These are phyloP conservation scores for Thereva unica DNA, from an alignment of 2,888 invertebrate genomes.

Conservation along the genomic window DNA sequence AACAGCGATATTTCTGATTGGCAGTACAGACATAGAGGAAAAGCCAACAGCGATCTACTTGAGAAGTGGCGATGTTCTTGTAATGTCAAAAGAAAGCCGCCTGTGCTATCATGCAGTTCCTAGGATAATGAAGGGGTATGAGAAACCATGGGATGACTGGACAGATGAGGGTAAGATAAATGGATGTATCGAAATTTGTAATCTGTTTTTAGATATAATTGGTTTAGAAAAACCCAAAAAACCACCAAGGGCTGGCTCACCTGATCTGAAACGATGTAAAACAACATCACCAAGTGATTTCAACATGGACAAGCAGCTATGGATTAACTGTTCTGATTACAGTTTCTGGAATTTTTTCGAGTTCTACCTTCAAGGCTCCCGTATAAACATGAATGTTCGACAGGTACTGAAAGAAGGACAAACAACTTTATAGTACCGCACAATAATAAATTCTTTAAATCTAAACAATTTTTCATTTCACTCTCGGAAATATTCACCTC, in stretches of 20 bases:
- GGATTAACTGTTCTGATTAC: constrained; percentile 52
- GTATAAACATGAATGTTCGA: constrained; percentile 93
- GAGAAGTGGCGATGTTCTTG: constrained; percentile 85
- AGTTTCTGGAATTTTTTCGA: constrained; percentile 63
- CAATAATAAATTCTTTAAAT: constrained; percentile 50
- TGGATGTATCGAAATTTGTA: not conserved
- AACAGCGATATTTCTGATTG: constrained; percentile 90
- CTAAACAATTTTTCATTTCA: constrained; percentile 24
- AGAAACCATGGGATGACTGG: constrained; percentile 61
- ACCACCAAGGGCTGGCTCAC: constrained; percentile 37
- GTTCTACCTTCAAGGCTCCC: constrained; percentile 69
- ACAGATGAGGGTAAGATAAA: not conserved
- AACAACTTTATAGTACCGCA: constrained; percentile 39
- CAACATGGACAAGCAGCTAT: constrained; percentile 45
- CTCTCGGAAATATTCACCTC: constrained; percentile 5
- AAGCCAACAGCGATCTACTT: constrained; percentile 74
- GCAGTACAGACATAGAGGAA: constrained; percentile 72
- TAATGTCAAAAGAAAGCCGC: constrained; percentile 86
- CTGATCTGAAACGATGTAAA: constrained; percentile 4
- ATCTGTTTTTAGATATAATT: constrained; percentile 1
- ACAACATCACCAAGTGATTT: not conserved
- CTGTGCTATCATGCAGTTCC: constrained; percentile 94
- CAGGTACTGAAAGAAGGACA: constrained; percentile 76
- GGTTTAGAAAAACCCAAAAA: constrained; percentile 3
- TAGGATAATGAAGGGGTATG: constrained; percentile 67